Percentiles rank a stretch among this genome's conserved stretches.
Conservation (phyloP, 2,888 invertebrate species). For the Phengaris alcon region DNA sequence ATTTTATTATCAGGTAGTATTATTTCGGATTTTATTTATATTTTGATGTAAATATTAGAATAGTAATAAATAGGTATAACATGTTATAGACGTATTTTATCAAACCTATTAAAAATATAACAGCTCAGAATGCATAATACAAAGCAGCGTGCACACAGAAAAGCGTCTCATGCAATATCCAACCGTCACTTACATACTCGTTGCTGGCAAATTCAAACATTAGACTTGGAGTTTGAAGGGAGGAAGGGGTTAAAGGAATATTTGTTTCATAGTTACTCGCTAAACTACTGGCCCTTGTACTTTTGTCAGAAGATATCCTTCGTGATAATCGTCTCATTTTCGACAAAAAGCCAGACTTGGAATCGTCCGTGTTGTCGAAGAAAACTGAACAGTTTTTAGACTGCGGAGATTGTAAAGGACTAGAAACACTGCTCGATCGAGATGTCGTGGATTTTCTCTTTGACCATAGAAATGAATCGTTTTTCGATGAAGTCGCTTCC, state of each 20-base stretch:
- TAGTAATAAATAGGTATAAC: no score
- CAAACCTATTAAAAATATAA: no score
- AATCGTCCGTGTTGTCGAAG: slow-evolving; percentile 58
- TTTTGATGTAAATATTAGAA: no score
- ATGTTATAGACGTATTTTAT: no score
- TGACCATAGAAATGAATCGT: slow-evolving; percentile 64
- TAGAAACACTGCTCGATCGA: slow-evolving; percentile 52
- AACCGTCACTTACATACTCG: slow-evolving; percentile 58
- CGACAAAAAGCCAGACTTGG: background rate
- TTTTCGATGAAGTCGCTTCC: slow-evolving; percentile 45
- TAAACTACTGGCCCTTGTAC: background rate
- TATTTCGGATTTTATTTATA: no score
- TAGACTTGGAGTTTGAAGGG: background rate
- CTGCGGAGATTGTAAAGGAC: slow-evolving; percentile 48
- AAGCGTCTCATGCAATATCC: slow-evolving; percentile 40
- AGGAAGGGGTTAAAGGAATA: background rate
- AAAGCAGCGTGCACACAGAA: slow-evolving; percentile 18
- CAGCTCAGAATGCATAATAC: background rate
- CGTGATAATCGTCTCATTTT: slow-evolving; percentile 1
- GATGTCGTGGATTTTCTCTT: slow-evolving; percentile 65
- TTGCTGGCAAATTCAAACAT: slow-evolving; percentile 4
- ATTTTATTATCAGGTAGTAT: no score
- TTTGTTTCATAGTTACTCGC: background rate
- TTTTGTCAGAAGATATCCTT: background rate
- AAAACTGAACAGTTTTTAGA: slow-evolving; percentile 67